Percentiles rank a stretch among this genome's conserved stretches.
phyloP scores from a whole-genome alignment of 2,797 vertebrate species.

The Chrosomus eos region DNA sequence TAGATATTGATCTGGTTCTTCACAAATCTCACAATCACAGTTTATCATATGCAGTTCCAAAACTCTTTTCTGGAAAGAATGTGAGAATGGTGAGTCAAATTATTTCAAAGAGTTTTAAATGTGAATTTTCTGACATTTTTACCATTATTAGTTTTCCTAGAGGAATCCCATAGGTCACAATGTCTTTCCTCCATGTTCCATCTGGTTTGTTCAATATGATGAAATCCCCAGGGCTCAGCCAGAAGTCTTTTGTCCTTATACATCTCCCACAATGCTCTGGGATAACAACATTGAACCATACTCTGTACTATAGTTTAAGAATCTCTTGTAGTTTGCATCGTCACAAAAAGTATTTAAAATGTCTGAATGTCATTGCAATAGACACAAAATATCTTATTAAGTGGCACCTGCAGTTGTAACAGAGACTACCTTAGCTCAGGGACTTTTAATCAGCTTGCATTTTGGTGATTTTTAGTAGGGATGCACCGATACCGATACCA shows the following conservation, averaged over 20 bases:
- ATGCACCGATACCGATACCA: no score
- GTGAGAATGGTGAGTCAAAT: background rate
- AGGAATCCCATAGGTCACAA: conserved; percentile 59
- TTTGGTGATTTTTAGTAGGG: background rate
- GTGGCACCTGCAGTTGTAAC: no score
- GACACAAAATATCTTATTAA: no score
- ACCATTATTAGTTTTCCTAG: conserved; percentile 54
- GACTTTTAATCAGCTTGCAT: background rate
- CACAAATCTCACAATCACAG: conserved; percentile 32
- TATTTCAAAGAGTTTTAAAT: background rate
- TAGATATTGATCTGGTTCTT: background rate
- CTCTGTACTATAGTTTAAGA: background rate
- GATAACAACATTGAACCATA: background rate
- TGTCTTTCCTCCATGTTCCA: conserved; percentile 68
- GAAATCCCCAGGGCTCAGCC: conserved; percentile 75
- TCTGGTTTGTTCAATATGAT: background rate
- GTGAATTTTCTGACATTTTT: background rate
- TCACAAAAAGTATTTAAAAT: background rate
- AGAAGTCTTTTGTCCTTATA: conserved; percentile 70
- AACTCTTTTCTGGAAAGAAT: conserved; percentile 42
- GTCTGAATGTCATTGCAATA: background rate
- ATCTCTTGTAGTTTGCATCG: no score
- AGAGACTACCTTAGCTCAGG: no score
- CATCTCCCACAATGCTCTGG: conserved; percentile 70
- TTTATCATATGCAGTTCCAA: conserved; percentile 13